These are phyloP conservation scores for Mustelus asterias DNA, from an alignment of 2,113 vertebrate genomes.

Conservation along the genomic window DNA sequence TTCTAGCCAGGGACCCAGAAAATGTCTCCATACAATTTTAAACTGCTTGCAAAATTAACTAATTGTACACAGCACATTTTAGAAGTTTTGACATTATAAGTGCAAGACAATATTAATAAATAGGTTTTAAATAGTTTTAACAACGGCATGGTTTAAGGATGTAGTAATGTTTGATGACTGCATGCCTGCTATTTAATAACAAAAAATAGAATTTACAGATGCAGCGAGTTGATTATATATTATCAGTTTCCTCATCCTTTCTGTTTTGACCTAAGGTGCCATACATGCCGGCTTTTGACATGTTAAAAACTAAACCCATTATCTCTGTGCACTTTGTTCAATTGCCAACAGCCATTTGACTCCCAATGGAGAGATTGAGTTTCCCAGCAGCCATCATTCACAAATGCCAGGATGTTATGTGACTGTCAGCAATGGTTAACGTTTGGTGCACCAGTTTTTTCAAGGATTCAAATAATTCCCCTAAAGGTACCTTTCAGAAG, in stretches of 20 bases:
- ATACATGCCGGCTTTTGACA: neutral
- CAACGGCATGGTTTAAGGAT: neutral
- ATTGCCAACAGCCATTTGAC: conserved; percentile 52
- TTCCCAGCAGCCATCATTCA: conserved; percentile 84
- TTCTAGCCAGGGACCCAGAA: neutral
- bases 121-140: neutral
- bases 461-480: conserved; percentile 57
- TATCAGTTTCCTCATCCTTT: neutral
- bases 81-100: neutral
- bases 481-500: conserved; percentile 82
- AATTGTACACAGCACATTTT: neutral
- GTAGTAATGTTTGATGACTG: neutral
- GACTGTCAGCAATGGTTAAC: conserved; percentile 73
- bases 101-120: neutral
- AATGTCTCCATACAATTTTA: neutral
- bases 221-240: neutral
- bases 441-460: conserved; percentile 74
- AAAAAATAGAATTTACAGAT: neutral
- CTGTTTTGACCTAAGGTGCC: neutral
- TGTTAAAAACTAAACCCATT: neutral
- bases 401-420: conserved; percentile 64
- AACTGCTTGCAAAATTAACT: neutral
- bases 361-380: conserved; percentile 67
- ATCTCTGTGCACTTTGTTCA: conserved; percentile 53
- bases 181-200: neutral